A percentile compares a stretch with the other conserved stretches of the same genome.
Conservation (phyloP, 2,888 invertebrate species). For the Orthosia gracilis region DNA sequence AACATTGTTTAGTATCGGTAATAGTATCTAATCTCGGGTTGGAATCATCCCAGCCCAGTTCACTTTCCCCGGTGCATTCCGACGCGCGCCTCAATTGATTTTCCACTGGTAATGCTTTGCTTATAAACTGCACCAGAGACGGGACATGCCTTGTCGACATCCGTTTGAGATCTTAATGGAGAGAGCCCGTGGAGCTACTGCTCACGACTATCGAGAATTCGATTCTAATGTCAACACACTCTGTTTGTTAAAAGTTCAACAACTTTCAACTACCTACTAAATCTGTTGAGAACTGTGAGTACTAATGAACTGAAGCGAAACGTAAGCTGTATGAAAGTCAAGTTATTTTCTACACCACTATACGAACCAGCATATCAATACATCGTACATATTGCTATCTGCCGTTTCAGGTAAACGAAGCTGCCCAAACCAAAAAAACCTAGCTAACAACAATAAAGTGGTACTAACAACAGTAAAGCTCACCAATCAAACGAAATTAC, state of each 20-base stretch:
- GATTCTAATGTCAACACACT: slow-evolving; percentile 66
- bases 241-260: slow-evolving; percentile 65
- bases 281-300: slow-evolving; percentile 26
- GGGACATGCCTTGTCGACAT: slow-evolving; percentile 67
- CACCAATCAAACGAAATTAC: slow-evolving; percentile 37
- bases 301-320: slow-evolving; percentile 28
- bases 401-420: slow-evolving; percentile 13
- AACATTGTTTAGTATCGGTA: slow-evolving; percentile 54
- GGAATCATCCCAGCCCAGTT: slow-evolving; percentile 61
- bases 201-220: slow-evolving; percentile 68
- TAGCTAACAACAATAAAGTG: slow-evolving; percentile 26
- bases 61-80: slow-evolving; percentile 70
- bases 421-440: slow-evolving; percentile 16
- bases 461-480: too few species aligned
- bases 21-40: slow-evolving; percentile 62
- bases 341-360: slow-evolving; percentile 3
- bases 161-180: slow-evolving; percentile 72
- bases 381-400: neutral
- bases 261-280: slow-evolving; percentile 55
- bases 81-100: slow-evolving; percentile 71
- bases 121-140: slow-evolving; percentile 65
- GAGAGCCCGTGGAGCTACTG: slow-evolving; percentile 64
- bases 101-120: slow-evolving; percentile 65
- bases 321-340: neutral
- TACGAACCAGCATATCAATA: slow-evolving; percentile 16